Percentiles rank a stretch among this genome's conserved stretches.
Evolutionary conservation across 2,113 vertebrate genomes (phyloP).

Genomic region (Probosciger aterrimus): DNA sequence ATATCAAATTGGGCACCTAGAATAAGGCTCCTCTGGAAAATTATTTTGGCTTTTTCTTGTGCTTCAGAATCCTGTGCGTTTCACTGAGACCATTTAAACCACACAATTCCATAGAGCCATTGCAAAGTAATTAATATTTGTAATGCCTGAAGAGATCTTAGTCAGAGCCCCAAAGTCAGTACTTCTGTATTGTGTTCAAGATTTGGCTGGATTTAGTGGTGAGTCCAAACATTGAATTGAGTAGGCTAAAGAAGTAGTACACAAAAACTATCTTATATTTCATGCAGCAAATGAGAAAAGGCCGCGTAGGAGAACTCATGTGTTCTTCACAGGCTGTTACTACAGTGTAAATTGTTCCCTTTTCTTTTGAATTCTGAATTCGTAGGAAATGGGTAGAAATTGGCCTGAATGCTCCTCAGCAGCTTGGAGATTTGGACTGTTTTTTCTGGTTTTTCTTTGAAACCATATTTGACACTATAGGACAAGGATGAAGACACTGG

Average conservation of each 20-base stretch:
- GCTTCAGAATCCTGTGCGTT: background rate
- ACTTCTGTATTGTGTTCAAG: background rate
- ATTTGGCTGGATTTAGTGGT: background rate
- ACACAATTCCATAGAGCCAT: background rate
- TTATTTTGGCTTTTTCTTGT: background rate
- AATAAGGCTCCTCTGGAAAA: background rate
- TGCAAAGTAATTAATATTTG: background rate
- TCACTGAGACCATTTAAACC: background rate
- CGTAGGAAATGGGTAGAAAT: background rate
- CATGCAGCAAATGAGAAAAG: background rate
- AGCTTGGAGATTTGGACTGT: background rate
- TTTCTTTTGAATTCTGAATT: background rate
- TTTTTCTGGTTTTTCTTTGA: background rate
- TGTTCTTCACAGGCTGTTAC: background rate
- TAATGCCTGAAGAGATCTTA: background rate
- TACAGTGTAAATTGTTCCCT: background rate
- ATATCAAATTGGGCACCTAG: background rate
- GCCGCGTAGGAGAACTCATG: accelerated
- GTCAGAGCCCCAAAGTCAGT: background rate
- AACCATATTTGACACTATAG: background rate
- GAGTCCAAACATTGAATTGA: background rate
- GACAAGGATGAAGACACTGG: background rate
- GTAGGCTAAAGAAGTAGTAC: background rate
- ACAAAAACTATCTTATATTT: background rate
- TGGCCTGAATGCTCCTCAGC: background rate